Percentiles rank a stretch among this genome's conserved stretches.
These are phyloP conservation scores for Neoniphon sammara DNA, from an alignment of 2,797 vertebrate species.

Conservation along the genomic window DNA sequence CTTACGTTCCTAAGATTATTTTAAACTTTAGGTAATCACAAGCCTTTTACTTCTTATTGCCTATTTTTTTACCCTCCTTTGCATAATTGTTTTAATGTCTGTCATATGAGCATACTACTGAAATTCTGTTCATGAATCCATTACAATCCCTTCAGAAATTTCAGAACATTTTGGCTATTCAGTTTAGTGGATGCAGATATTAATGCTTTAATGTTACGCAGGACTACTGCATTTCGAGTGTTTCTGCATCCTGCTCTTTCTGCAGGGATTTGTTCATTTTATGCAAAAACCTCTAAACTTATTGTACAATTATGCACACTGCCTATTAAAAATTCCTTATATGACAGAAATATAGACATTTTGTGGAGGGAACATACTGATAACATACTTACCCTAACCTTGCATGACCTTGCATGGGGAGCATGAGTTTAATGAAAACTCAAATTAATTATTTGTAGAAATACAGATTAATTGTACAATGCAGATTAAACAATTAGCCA, in stretches of 20 bases:
- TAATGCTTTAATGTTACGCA: no score
- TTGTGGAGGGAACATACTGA: constrained; percentile 11
- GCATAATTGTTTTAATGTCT: not conserved
- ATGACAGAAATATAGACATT: not conserved
- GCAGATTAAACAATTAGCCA: constrained; percentile 51
- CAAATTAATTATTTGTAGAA: constrained; percentile 59
- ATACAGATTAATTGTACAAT: constrained; percentile 41
- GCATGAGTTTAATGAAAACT: constrained; percentile 40
- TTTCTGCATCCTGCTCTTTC: not conserved
- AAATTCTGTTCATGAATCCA: no score
- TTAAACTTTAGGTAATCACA: no score
- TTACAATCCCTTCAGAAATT: no score
- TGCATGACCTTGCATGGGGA: constrained; percentile 38
- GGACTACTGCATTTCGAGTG: not conserved
- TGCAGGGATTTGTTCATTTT: not conserved
- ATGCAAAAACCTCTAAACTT: not conserved
- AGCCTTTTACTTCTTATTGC: no score
- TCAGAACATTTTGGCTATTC: no score
- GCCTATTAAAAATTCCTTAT: not conserved
- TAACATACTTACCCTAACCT: constrained; percentile 18
- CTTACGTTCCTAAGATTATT: no score
- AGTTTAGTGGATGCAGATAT: no score
- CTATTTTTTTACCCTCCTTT: not conserved
- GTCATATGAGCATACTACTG: not conserved
- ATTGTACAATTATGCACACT: not conserved